Percentiles rank a stretch among this genome's conserved stretches.
phyloP scores from a whole-genome alignment of 1,140 invertebrate species.

The Choristoneura fumiferana region DNA sequence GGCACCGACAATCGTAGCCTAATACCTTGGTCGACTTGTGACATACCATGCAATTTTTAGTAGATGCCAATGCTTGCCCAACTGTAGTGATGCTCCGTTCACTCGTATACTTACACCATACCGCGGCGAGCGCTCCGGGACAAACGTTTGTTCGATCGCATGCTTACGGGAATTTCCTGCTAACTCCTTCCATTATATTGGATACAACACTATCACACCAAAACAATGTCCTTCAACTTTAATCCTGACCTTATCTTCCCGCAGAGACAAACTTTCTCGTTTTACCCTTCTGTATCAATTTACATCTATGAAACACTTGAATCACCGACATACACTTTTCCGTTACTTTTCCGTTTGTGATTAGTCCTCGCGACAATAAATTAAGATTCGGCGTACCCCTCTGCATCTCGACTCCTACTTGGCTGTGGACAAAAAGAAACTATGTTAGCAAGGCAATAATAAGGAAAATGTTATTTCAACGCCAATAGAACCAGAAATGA shows the following conservation, averaged over 20 bases:
- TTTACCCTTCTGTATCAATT: constrained; percentile 33
- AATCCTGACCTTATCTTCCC: constrained; percentile 58
- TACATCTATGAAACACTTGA: constrained; percentile 60
- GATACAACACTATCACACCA: constrained; percentile 77
- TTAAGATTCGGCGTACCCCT: constrained; percentile 66
- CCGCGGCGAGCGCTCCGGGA: constrained; percentile 42
- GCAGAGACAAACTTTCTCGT: constrained; percentile 42
- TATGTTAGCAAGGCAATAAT: too few species aligned
- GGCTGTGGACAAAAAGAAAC: constrained; percentile 47
- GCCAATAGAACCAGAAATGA: too few species aligned
- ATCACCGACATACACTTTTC: constrained; percentile 67
- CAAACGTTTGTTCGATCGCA: constrained; percentile 45
- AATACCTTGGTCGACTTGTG: constrained; percentile 42
- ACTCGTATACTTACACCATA: constrained; percentile 47
- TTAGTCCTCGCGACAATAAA: constrained; percentile 74
- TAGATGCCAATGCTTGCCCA: constrained; percentile 38
- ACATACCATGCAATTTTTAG: constrained; percentile 43
- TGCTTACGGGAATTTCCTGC: constrained; percentile 64
- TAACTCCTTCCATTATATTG: constrained; percentile 70
- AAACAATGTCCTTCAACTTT: constrained; percentile 63
- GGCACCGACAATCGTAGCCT: not conserved
- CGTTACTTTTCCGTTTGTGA: constrained; percentile 67
- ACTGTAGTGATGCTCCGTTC: constrained; percentile 23
- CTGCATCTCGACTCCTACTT: constrained; percentile 50
- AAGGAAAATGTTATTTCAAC: too few species aligned